Evolutionary conservation across 2,888 invertebrate genomes (phyloP), one percentile per base, ranked within the genome.

Genomic region (Spilosoma lubricipeda): DNA sequence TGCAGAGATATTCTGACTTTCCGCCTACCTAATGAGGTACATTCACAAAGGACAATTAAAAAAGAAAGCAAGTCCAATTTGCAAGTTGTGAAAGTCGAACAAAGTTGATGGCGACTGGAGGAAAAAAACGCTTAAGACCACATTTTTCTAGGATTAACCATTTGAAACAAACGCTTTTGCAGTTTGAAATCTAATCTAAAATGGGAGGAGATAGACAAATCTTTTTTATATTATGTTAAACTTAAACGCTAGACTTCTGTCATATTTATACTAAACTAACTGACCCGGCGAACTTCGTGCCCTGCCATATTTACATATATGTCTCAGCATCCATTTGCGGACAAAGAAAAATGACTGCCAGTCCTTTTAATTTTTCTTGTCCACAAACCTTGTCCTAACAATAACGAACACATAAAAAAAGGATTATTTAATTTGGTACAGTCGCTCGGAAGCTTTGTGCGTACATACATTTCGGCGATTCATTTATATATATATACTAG

Each of bases 1-100:
- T 33, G n/a, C 65, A 65, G 65, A 71, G 9, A 36, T 36, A n/a
- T 36, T 67, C 66, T 67, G 18, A 42, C 59, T n/a, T 64, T n/a
- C 13, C 39, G 63, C 30, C 39, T 67, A 13, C 2, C 9, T 36
- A 74, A 74, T 63, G 27, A 83, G 73, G 75, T 33, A 74, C 77
- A 77, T 70, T 20, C 68, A 64, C 64, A 73, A 78, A 75, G 36
- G 75, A 70, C 72, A 78, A 76, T 76, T 83, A 65, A 68, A 81
- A 79, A 56, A n/a, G n/a, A 67, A 59, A 76, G 72, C 73, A 72
- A 75, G 64, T 75, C 72, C 67, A 81, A 79, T 83, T 79, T 81
- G 73, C 77, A 78, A 77, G 70, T 76, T 83, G n/a, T 63, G n/a
- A 67, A 81, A 77, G 67, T 81, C 69, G 72, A 27, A 73, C 73